Evolutionary conservation across 1,140 invertebrate species (phyloP).

Genomic region (Drosophila kepulauana): DNA sequence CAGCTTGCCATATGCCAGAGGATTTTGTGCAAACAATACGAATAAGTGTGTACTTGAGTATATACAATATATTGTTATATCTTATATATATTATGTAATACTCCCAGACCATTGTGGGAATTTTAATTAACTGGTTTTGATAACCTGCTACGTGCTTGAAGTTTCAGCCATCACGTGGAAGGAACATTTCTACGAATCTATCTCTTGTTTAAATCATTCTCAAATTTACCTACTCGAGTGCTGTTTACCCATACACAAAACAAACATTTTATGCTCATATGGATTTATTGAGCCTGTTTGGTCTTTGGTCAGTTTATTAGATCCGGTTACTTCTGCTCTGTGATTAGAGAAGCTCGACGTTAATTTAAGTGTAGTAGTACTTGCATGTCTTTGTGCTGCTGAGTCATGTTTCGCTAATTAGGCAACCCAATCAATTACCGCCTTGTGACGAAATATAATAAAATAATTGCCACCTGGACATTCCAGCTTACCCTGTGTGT

Average conservation of each 20-base stretch:
- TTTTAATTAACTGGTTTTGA: constrained; percentile 79
- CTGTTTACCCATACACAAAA: background rate
- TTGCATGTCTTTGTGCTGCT: constrained; percentile 12
- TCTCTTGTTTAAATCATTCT: background rate
- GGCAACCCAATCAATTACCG: constrained; percentile 65
- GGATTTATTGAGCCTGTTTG: background rate
- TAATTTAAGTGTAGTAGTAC: constrained; percentile 15
- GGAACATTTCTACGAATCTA: background rate
- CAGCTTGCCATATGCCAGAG: constrained; percentile 49
- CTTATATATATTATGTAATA: constrained; percentile 31
- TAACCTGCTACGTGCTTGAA: constrained; percentile 20
- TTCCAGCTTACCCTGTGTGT: constrained; percentile 64
- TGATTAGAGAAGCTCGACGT: constrained; percentile 9
- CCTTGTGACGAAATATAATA: constrained; percentile 44
- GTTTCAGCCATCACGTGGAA: background rate
- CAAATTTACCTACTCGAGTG: background rate
- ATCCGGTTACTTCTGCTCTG: background rate
- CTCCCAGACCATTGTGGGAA: constrained; percentile 63
- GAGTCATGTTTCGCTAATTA: constrained; percentile 57
- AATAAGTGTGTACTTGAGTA: constrained; percentile 54
- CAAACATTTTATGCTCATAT: constrained; percentile 1
- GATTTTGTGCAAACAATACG: constrained; percentile 58
- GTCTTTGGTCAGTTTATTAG: background rate
- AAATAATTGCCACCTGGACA: constrained; percentile 55
- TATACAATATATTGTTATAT: constrained; percentile 27